Evolutionary conservation across 2,888 invertebrate genomes (phyloP), one percentile per base, ranked within the genome.

Genomic region (Amphipyra berbera): DNA sequence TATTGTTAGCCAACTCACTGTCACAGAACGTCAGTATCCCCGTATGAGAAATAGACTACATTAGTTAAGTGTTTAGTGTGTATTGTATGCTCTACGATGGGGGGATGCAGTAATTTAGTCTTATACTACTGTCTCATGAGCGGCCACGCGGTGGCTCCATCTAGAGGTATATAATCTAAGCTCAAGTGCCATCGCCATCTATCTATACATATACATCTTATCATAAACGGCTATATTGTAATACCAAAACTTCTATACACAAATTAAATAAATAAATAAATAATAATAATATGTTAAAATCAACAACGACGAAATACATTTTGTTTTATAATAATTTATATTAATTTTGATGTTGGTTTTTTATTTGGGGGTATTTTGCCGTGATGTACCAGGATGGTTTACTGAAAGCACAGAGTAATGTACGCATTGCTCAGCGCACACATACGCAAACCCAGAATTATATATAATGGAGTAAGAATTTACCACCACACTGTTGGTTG

Each of bases 181-280:
- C n/a, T n/a, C n/a, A n/a, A n/a, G n/a, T 21, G 21, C 21, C 21
- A 21, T 21, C 21, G 21, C 27, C 6, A 30, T 30, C 30, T 30
- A n/a, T 54, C 48, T 38, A 68, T 61, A 50, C 66, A 61, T 38
- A 68, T 61, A 50, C 66, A 61, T 71, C 47, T 41, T 48, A 40
- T 57, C 52, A 41, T 10, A 41, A 14, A 60, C 54, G 40, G 65
- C 44, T 61, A 21, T 41, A 55, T 44, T 9, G 9, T n/a, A 41
- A 69, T 49, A 60, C 61, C 48, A 71, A 69, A 65, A 52, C 12
- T 44, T 69, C 7, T 58, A 10, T 6, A 69, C 55, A 71, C 61
- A 56, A 66, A 69, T 53, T 60, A 53, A 56, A 54, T 48, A n/a
- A 53, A 48, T 47, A 21, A 33, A n/a, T n/a, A 30, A 30, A 30